Percentiles rank a stretch among this genome's conserved stretches.
These are phyloP conservation scores for Danaus chrysippus DNA, from an alignment of 2,888 invertebrate species.

Conservation along the genomic window DNA sequence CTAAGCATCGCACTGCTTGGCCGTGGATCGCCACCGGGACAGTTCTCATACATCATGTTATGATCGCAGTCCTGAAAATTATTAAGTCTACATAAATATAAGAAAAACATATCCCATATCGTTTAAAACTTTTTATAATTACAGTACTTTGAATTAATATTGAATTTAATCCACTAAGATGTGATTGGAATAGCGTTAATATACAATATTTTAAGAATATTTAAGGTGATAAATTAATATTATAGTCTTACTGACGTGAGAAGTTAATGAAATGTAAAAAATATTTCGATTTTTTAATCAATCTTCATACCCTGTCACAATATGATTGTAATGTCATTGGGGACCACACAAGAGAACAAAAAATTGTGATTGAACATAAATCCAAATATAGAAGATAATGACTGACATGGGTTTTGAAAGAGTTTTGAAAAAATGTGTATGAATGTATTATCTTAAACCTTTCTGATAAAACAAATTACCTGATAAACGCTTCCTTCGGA, in stretches of 20 bases:
- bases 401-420: neutral
- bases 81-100: neutral
- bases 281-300: too few relatives aligned
- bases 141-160: neutral
- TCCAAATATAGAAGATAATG: neutral
- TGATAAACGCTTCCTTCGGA: slow-evolving; percentile 67
- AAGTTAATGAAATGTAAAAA: too few relatives aligned
- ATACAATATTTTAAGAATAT: too few relatives aligned
- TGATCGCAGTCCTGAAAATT: slow-evolving; percentile 56
- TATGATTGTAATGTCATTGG: too few relatives aligned
- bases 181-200: too few relatives aligned
- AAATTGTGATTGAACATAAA: too few relatives aligned
- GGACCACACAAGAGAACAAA: too few relatives aligned
- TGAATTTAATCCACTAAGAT: too few relatives aligned
- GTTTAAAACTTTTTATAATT: neutral
- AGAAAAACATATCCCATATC: slow-evolving; percentile 9
- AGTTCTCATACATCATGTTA: slow-evolving; percentile 57
- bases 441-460: neutral
- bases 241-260: too few relatives aligned
- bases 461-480: slow-evolving; percentile 37
- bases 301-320: too few relatives aligned
- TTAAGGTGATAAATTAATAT: too few relatives aligned
- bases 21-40: slow-evolving; percentile 62
- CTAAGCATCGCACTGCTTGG: slow-evolving; percentile 43
- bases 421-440: neutral